Base-by-base conservation (phyloP, 2,113 vertebrate species). In the Cynopterus brachyotis region DNA sequence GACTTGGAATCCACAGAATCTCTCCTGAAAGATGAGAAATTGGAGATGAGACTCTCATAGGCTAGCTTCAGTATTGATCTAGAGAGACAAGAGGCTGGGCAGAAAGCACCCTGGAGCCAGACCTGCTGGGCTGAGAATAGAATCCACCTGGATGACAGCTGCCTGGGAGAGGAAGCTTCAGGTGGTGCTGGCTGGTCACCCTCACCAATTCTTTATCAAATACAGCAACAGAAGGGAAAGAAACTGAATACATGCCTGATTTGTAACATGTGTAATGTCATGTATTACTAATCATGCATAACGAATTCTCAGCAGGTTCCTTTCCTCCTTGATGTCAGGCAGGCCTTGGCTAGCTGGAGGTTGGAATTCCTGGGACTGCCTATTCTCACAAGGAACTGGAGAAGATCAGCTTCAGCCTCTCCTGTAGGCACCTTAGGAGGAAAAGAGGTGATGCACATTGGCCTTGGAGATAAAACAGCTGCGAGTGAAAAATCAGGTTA, bases 1-100 rank as follows among this genome's bases (percentile, higher is more conserved):
- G 98, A 99, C 97, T 98, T 99, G 1, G 98, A 98, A 59, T 99
- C 99, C 3, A 94, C 97, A 6, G 99, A 99, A 93, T 99, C 99
- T 32, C 98, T 99, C 98, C 99, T 99, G 93, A 85, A 96, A 97
- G 92, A 96, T 76, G 40, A 90, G 66, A 45, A 59, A 88, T 42
- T 64, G 24, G 79, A 55, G 60, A 37, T 97, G 69, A 93, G 76
- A n/a, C 15, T 2, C 3, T 50, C 9, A 3, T 45, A 17, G 15
- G 45, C 17, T 40, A 22, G 55, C 16, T 24, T 19, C 42, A 20
- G 66, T 20, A 9, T 42, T 19, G 55, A 70, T 19, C 6, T 5
- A 15, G 40, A 60, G 40, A 70, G 57, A 19, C 30, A n/a, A 45
- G 57, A 72, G 81, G 32, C 28, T 2, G 10, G 88, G 67, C 40